Base-by-base conservation (phyloP, 2,113 vertebrate genomes). In the Axis porcinus region DNA sequence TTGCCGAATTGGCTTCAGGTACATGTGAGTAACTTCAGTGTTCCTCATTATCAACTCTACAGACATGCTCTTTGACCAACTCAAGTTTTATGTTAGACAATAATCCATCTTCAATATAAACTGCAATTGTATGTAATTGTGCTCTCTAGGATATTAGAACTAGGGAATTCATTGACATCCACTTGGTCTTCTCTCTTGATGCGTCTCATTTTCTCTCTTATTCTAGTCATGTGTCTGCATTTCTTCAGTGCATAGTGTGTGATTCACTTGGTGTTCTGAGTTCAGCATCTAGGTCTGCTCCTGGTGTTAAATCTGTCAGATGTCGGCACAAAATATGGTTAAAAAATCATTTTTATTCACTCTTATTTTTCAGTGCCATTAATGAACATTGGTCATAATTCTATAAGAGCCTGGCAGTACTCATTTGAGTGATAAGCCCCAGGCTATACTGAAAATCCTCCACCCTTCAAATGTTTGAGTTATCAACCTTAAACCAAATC, bases 31-130 rank as follows among this genome's bases (percentile, higher is more conserved):
- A 55, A 81, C 36, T 45, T 88, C 14, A n/a, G 40, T 25, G 33
- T 60, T 91, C 28, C 47, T 94, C 47, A 81, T 92, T 58, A 84
- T 12, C 58, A 67, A 21, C 13, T n/a, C 30, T 52, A 86, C 2
- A 70, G 83, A 94, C 12, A 40, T 19, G 5, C 4, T 92, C 9
- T 79, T 93, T 74, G n/a, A 57, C 28, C 28, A 92, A 89, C 9
- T 82, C 33, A 25, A 96, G 15, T 76, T 43, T 93, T 84, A 58
- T 81, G 12, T 58, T 62, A 88, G 13, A 62, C 30, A 87, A 76
- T 78, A 86, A 87, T 36, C 33, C 11, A 11, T 60, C 57, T 89
- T 92, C 23, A 57, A 15, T 45, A 82, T 85, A 91, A 96, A 58
- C 4, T 57, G 2, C 54, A 92, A 84, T 60, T 92, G 30, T 17